A percentile compares a stretch with the other conserved stretches of the same genome.
phyloP scores from a whole-genome alignment of 2,888 invertebrate genomes.

The Amphipoea oculea region DNA sequence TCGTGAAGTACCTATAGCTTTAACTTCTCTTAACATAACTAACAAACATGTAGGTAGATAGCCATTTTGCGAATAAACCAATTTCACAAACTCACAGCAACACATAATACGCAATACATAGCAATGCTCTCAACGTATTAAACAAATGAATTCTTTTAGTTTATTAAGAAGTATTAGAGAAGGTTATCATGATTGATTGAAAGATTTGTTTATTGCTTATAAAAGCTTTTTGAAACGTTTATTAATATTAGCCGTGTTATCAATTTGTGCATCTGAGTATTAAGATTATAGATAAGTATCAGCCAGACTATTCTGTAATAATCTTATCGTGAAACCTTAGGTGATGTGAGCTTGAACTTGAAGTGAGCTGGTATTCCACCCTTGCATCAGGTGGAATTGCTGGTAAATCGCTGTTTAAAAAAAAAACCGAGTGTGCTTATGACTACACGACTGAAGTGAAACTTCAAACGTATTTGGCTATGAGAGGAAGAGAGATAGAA shows the following conservation, averaged over 20 bases:
- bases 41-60: not conserved
- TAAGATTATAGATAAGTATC: not conserved
- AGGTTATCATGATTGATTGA: constrained; percentile 75
- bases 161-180: constrained; percentile 74
- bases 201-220: constrained; percentile 57
- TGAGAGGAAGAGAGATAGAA: no score
- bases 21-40: no score
- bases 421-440: no score
- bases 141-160: constrained; percentile 72
- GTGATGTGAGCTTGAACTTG: no score
- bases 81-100: not conserved
- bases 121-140: constrained; percentile 65
- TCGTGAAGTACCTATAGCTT: no score
- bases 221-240: constrained; percentile 54
- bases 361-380: no score
- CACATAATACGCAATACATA: constrained; percentile 70
- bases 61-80: constrained; percentile 8
- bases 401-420: no score
- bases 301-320: no score
- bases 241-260: constrained; percentile 45
- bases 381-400: no score
- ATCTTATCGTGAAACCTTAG: no score
- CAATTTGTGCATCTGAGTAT: constrained; percentile 43
- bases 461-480: no score
- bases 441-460: no score